Percentiles rank a stretch among this genome's conserved stretches.
These are phyloP conservation scores for Onchidella celtica DNA, from an alignment of 2,888 invertebrate genomes.

Conservation along the genomic window DNA sequence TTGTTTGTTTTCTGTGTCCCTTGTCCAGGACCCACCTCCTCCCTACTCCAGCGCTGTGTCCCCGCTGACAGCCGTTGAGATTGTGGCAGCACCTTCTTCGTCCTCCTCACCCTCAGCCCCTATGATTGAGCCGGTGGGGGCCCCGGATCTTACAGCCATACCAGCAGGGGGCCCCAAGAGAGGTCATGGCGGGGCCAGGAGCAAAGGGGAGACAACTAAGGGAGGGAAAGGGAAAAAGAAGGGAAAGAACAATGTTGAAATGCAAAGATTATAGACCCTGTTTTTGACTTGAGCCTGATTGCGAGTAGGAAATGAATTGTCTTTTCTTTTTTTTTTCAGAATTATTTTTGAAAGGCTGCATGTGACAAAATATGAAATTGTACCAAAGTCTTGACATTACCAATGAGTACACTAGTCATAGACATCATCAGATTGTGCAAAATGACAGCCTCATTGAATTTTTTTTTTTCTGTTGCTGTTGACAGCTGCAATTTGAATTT, in stretches of 20 bases:
- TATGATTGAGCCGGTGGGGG: conserved; percentile 46
- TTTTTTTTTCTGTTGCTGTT: too few relatives aligned
- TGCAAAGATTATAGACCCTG: conserved; percentile 36
- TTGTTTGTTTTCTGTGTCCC: too few relatives aligned
- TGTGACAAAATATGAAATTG: background rate
- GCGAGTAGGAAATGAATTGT: background rate
- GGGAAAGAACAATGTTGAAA: conserved; percentile 42
- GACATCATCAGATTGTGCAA: background rate
- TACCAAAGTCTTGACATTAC: background rate
- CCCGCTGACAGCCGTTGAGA: conserved; percentile 51
- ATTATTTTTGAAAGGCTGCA: background rate
- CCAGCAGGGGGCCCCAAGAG: conserved; percentile 46
- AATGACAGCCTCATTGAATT: background rate
- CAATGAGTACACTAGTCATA: too few relatives aligned
- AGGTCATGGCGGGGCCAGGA: conserved; percentile 42
- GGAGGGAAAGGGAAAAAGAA: conserved; percentile 23
- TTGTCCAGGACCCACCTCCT: conserved; percentile 60
- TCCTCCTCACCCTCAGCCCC: conserved; percentile 43
- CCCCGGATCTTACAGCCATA: conserved; percentile 37
- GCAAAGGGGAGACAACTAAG: background rate
- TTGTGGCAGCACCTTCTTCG: conserved; percentile 36
- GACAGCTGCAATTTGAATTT: too few relatives aligned
- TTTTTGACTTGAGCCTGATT: background rate
- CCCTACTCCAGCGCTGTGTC: conserved; percentile 57
- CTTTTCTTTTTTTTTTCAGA: background rate